phyloP scores from a whole-genome alignment of 2,113 vertebrate species.

The Platysternon megacephalum region DNA sequence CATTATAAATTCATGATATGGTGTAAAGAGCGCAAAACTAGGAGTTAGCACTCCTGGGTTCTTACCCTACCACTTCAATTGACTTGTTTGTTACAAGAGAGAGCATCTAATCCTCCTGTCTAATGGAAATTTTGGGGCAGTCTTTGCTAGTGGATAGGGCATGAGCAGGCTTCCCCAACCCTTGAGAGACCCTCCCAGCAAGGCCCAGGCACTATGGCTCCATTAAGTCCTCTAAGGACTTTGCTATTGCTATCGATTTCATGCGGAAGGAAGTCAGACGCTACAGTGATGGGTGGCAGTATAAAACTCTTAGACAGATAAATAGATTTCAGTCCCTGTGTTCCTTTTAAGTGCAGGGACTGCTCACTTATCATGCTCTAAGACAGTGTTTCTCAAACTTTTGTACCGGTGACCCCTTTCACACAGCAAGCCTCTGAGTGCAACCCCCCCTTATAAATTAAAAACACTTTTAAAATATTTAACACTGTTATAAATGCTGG shows the following conservation, averaged over 20 bases:
- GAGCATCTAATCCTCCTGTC: not conserved
- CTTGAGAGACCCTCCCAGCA: not conserved
- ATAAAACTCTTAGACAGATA: not conserved
- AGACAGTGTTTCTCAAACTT: too few relatives aligned
- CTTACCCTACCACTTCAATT: not conserved
- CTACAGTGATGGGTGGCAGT: not conserved
- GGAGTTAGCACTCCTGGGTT: conserved; percentile 9
- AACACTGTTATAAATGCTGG: too few relatives aligned
- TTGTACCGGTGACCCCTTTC: too few relatives aligned
- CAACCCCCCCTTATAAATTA: too few relatives aligned
- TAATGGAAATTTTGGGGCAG: not conserved
- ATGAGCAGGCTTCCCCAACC: not conserved
- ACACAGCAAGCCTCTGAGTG: too few relatives aligned
- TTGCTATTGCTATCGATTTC: not conserved
- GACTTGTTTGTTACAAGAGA: conserved; percentile 10
- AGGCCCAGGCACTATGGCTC: not conserved
- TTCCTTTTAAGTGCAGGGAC: not conserved
- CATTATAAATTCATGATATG: not conserved
- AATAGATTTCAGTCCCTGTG: not conserved
- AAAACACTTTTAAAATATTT: too few relatives aligned
- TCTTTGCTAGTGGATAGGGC: not conserved
- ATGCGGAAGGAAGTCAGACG: not conserved
- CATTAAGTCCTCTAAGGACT: not conserved
- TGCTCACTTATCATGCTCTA: not conserved
- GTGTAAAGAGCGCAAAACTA: not conserved